Conservation (phyloP, 2,797 vertebrate genomes). For the Podarcis siculus region DNA sequence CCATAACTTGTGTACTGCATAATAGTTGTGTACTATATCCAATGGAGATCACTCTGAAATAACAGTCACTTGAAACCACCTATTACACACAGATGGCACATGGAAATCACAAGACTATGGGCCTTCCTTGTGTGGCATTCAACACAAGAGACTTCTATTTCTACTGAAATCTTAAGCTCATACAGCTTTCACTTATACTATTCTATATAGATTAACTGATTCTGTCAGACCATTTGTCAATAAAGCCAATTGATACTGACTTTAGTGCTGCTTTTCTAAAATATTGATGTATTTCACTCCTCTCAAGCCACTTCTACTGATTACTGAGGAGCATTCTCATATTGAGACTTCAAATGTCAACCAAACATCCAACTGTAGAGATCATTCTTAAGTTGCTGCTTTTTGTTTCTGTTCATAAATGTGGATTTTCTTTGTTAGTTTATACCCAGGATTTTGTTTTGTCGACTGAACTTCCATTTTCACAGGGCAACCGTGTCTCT, state of each 20-base stretch:
- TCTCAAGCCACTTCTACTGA: neutral
- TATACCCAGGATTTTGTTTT: constrained; percentile 27
- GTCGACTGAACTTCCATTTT: neutral
- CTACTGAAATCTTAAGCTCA: neutral
- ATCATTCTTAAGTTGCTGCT: constrained; percentile 23
- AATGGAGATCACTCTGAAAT: neutral
- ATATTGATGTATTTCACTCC: neutral
- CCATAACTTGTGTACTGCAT: too few relatives aligned
- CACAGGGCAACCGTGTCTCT: neutral
- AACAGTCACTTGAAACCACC: neutral
- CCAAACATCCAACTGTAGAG: neutral
- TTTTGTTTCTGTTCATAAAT: constrained; percentile 22
- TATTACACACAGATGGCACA: neutral
- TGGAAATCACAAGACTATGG: neutral
- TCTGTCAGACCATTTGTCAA: neutral
- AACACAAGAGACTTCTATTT: neutral
- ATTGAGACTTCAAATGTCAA: neutral
- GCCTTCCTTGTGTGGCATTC: neutral
- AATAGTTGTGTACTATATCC: neutral
- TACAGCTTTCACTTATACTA: neutral
- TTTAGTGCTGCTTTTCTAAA: neutral
- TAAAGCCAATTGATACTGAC: neutral
- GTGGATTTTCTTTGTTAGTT: constrained; percentile 38
- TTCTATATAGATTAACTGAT: neutral
- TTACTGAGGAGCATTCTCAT: constrained; percentile 18